These are phyloP conservation scores for Idaea biselata DNA, from an alignment of 2,888 invertebrate genomes.

Conservation along the genomic window DNA sequence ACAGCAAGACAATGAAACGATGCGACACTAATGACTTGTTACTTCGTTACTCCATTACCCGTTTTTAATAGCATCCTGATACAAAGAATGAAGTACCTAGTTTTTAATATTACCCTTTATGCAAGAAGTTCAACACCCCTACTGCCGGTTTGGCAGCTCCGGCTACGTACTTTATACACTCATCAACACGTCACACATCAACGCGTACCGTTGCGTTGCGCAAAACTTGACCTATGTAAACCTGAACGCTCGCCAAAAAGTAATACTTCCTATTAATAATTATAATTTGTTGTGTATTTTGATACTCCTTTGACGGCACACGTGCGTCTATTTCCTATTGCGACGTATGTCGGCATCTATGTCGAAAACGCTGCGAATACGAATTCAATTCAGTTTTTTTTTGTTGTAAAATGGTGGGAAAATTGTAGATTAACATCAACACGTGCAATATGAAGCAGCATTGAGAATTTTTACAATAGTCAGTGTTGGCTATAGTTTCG, in stretches of 20 bases:
- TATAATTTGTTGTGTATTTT: neutral
- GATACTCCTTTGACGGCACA: conserved; percentile 7
- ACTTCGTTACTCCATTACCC: conserved; percentile 32
- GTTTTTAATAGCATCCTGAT: conserved; percentile 39
- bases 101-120: neutral
- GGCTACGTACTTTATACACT: conserved; percentile 36
- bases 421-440: conserved; percentile 25
- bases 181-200: conserved; percentile 32
- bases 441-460: conserved; percentile 29
- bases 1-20: conserved; percentile 30
- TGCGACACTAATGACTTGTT: conserved; percentile 34
- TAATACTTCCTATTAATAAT: conserved; percentile 5
- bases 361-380: conserved; percentile 21
- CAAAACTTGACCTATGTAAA: conserved; percentile 13
- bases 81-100: neutral
- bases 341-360: conserved; percentile 5
- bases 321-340: conserved; percentile 15
- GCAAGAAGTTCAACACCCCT: conserved; percentile 14
- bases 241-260: conserved; percentile 10
- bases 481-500: conserved; percentile 23
- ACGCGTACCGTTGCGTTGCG: conserved; percentile 14
- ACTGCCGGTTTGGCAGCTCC: conserved; percentile 18
- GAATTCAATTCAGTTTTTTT: conserved; percentile 26
- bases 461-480: conserved; percentile 28
- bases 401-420: conserved; percentile 26